Evolutionary conservation across 1,140 invertebrate species (phyloP), one percentile per base, ranked within the genome.

Genomic region (Rhagoletis pomonella): DNA sequence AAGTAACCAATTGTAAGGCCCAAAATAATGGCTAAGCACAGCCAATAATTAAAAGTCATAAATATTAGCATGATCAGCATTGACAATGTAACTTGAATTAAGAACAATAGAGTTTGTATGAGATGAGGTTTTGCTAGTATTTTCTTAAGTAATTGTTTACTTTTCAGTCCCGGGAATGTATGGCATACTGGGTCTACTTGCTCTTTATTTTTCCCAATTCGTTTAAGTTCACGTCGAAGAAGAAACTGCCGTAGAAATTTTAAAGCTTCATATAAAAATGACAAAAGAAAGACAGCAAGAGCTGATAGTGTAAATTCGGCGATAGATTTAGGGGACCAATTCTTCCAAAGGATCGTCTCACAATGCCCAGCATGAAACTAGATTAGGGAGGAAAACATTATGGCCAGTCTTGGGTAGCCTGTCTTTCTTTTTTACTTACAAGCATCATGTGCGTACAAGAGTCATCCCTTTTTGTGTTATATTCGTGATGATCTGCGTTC

Each of bases 11-110:
- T 93, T 0, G 96, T 97, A 19, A 98, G 96, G 0, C 98, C 98
- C 7, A 98, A 90, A 0, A 98, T 95, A 42, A 99, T 96, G 0
- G 97, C 96, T 55, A 98, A 89, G 90, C 98, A 98, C 7, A 99
- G 94, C 97, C 97, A 99, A 73, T 97, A 96, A 93, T 99, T 99
- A 95, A 98, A 99, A 0, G 97, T 99, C 98, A 99, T 99, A 94
- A 99, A 99, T 88, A 99, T 96, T 93, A 99, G 94, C 98, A 99
- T 99, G 12, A 99, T 95, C 90, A 98, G 95, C 93, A 99, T 99
- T 19, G 97, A 97, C 39, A 98, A 93, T 0, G 96, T 95, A 59
- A 99, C 96, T 93, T 99, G 98, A 2, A 99, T 87, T 88, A 98
- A 94, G 93, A 99, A 98, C 1, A 99, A 94, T 0, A 96, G 89